phyloP scores from a whole-genome alignment of 2,113 vertebrate species.

The Puma concolor region DNA sequence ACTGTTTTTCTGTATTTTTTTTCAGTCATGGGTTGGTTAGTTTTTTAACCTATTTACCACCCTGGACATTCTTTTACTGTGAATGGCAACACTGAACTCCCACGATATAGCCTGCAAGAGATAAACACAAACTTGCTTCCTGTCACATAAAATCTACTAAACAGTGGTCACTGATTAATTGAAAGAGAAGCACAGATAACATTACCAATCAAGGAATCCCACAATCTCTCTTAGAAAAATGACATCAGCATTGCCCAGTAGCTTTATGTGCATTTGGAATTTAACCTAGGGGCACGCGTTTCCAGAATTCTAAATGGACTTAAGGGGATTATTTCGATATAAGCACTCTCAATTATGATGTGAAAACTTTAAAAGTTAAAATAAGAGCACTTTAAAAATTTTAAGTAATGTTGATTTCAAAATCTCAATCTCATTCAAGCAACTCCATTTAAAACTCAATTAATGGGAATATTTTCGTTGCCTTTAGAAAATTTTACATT shows the following conservation, averaged over 20 bases:
- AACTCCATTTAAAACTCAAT: neutral
- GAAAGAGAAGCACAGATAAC: neutral
- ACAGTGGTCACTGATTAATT: neutral
- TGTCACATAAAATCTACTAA: neutral
- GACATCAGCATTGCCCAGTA: neutral
- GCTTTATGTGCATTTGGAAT: neutral
- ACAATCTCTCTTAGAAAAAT: conserved; percentile 8
- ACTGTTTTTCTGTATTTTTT: neutral
- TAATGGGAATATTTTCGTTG: neutral
- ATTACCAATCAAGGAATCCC: neutral
- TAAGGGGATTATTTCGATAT: neutral
- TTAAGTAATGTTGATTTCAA: neutral
- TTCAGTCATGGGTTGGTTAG: neutral
- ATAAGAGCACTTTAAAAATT: neutral
- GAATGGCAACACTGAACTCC: neutral
- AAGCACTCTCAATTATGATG: neutral
- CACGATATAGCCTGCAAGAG: neutral
- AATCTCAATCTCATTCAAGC: neutral
- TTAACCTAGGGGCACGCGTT: neutral
- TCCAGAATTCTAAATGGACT: neutral
- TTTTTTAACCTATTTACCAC: neutral
- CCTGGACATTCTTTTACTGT: neutral
- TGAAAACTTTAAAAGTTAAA: neutral
- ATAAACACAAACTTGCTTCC: neutral
- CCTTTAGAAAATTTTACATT: neutral